These are phyloP conservation scores for Eucidaris tribuloides DNA, from an alignment of 35 echinoderm and acorn worm species.

Conservation along the genomic window DNA sequence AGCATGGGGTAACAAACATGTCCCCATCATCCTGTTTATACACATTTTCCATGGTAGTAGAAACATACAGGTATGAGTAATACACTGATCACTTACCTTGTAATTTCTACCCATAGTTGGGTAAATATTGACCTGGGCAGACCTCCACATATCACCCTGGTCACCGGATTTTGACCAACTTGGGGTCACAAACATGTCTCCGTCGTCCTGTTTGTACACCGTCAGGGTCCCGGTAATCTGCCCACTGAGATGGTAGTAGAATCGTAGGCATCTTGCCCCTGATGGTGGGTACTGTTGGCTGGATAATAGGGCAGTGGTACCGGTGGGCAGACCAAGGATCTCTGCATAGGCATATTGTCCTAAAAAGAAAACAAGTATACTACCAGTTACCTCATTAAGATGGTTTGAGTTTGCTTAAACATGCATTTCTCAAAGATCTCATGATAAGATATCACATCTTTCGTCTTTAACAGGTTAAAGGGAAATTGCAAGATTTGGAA, in stretches of 20 bases:
- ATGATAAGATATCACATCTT: too few relatives aligned
- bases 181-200: conserved; percentile 69
- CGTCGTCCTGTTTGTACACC: conserved; percentile 79
- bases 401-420: too few relatives aligned
- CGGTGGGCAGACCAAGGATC: background rate
- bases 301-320: background rate
- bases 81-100: conserved; percentile 47
- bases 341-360: background rate
- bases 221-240: conserved; percentile 51
- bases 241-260: conserved; percentile 87
- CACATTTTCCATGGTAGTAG: too few relatives aligned
- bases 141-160: conserved; percentile 80
- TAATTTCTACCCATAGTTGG: conserved; percentile 27
- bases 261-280: conserved; percentile 56
- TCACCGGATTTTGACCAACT: conserved; percentile 73
- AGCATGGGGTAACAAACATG: conserved; percentile 64
- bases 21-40: conserved; percentile 81
- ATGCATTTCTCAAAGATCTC: too few relatives aligned
- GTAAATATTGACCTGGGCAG: conserved; percentile 37
- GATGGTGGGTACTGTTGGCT: background rate
- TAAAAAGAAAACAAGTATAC: too few relatives aligned
- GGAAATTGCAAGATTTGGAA: too few relatives aligned
- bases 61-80: too few relatives aligned
- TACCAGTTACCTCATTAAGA: too few relatives aligned
- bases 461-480: too few relatives aligned